These are phyloP conservation scores for Nephila pilipes DNA, from an alignment of 1,140 invertebrate species.

Conservation along the genomic window DNA sequence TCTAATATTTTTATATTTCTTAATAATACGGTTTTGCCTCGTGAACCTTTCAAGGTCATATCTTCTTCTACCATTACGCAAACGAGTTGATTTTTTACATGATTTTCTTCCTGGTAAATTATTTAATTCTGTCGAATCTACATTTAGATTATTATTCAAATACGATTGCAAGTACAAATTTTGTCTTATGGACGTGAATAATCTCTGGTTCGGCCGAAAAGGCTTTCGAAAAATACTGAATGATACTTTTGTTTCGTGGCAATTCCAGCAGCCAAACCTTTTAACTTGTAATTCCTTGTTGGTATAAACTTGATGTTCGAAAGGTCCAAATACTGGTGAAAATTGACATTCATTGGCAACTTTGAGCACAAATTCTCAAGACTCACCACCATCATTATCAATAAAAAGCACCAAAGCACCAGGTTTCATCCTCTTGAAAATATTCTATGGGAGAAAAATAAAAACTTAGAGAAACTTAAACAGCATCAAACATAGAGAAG, in stretches of 20 bases:
- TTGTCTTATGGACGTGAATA: no score
- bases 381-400: constrained; percentile 34
- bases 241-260: not conserved
- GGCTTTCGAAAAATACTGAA: not conserved
- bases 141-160: no score
- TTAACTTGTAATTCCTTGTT: not conserved
- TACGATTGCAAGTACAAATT: no score
- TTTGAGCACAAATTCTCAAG: not conserved
- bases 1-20: no score
- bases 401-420: constrained; percentile 32
- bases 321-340: not conserved
- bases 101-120: no score
- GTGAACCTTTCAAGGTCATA: no score
- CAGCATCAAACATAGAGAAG: not conserved
- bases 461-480: not conserved
- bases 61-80: no score
- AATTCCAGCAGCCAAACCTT: not conserved
- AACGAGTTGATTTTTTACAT: no score
- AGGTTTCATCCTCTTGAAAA: constrained; percentile 36
- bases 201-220: no score
- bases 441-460: not conserved
- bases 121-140: no score
- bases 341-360: not conserved
- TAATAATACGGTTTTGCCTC: no score
- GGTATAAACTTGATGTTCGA: not conserved